Conservation (phyloP, 1,140 invertebrate species). For the Zaprionus ghesquierei region DNA sequence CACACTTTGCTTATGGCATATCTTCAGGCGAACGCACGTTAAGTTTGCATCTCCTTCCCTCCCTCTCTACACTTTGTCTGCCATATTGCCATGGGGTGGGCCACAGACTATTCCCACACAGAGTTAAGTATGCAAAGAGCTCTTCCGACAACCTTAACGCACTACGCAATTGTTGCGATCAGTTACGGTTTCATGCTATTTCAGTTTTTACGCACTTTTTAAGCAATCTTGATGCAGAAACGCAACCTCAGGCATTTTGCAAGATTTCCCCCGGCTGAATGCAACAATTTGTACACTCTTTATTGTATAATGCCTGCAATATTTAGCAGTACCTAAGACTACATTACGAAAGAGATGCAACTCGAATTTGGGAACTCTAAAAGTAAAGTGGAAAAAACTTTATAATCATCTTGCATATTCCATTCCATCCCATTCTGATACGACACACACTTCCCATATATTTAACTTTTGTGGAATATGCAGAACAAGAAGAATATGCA, state of each 20-base stretch:
- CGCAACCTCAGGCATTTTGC: conserved; percentile 59
- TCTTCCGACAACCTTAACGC: conserved; percentile 26
- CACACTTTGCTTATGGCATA: conserved; percentile 36
- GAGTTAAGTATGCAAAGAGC: background rate
- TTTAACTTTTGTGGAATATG: background rate
- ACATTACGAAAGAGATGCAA: background rate
- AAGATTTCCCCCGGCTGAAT: background rate
- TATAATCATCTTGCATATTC: background rate
- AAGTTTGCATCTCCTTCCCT: conserved; percentile 45
- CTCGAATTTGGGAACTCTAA: background rate
- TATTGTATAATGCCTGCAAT: background rate
- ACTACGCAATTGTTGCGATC: conserved; percentile 54
- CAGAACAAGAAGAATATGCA: background rate
- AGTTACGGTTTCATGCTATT: conserved; percentile 71
- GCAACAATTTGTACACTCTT: background rate
- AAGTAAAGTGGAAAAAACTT: background rate
- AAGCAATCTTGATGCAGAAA: conserved; percentile 76
- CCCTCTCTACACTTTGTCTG: conserved; percentile 17
- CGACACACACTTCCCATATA: background rate
- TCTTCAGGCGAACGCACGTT: conserved; percentile 42
- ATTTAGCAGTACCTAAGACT: background rate
- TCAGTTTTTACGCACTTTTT: conserved; percentile 69
- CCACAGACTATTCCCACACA: conserved; percentile 23
- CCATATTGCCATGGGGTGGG: conserved; percentile 40
- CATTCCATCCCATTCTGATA: background rate